Conservation (phyloP, 2,888 invertebrate genomes). For the Hermodice carunculata region DNA sequence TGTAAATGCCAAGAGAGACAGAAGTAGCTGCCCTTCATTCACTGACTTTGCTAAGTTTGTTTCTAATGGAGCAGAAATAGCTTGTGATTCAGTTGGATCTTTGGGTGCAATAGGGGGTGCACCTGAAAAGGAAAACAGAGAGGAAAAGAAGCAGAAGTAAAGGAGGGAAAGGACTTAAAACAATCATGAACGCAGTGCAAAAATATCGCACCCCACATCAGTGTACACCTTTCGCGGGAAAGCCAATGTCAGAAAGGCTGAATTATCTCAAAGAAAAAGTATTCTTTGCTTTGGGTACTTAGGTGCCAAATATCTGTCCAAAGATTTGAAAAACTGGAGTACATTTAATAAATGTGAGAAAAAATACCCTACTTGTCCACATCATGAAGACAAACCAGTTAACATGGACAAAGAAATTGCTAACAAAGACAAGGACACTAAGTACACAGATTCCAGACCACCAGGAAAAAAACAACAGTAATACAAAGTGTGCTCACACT, state of each 20-base stretch:
- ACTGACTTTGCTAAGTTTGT: constrained; percentile 29
- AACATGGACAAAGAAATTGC: not conserved
- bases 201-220: not conserved
- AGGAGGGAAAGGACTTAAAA: not conserved
- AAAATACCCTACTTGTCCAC: constrained; percentile 37
- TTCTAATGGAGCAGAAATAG: constrained; percentile 33
- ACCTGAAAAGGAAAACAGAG: not conserved
- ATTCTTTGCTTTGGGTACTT: constrained; percentile 44
- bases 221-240: not conserved
- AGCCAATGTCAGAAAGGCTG: not conserved
- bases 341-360: constrained; percentile 32
- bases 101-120: not conserved
- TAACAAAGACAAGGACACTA: no score
- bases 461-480: not conserved
- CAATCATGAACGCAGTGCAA: not conserved
- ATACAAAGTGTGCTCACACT: no score
- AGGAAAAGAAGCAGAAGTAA: not conserved
- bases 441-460: no score
- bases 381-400: constrained; percentile 11
- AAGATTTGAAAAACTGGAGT: constrained; percentile 26
- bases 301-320: constrained; percentile 34
- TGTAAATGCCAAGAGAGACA: constrained; percentile 13
- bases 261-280: constrained; percentile 21
- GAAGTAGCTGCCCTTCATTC: constrained; percentile 25
- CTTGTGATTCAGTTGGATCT: constrained; percentile 36